Evolutionary conservation across 2,888 invertebrate species (phyloP), one percentile per base, ranked within the genome.

Genomic region (Argyresthia albistria): DNA sequence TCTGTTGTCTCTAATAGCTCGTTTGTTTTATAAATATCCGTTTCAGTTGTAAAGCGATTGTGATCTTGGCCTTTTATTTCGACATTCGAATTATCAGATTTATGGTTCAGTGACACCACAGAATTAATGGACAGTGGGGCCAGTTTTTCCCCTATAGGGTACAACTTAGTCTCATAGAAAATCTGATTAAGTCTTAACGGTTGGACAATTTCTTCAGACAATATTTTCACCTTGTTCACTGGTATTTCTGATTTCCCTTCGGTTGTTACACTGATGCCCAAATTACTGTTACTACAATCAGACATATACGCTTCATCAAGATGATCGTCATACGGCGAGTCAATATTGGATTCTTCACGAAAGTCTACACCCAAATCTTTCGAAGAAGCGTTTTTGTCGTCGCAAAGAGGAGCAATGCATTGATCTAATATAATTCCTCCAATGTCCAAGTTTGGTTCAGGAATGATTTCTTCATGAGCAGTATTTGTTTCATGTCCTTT

Each of bases 141-240:
- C 46, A 69, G 56, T 45, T 54, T 52, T 42, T 55, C 60, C 46
- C 46, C 49, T 55, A 59, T 57, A 11, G 58, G 46, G 52, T 58
- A 54, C 51, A 60, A 55, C 14, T 37, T 36, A 10, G 55, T 50
- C 46, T 36, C 51, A 53, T 65, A 59, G 1, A 68, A 2, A 15
- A 51, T 50, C 43, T 65, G 58, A 16, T 57, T 65, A 39, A 65
- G 57, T 56, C 62, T 60, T 54, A 66, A 57, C 11, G 59, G 54
- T 55, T 62, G 58, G 14, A 76, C 59, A 54, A 67, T 66, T 61
- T 73, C 63, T 58, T 78, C 66, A 35, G 73, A 70, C 54, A 77
- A 61, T 53, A 75, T 70, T 55, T 66, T 66, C 10, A 74, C 67
- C 64, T 70, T 66, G n/a, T 25, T 46, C 25, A 25, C 25, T 3